phyloP scores from a whole-genome alignment of 2,888 invertebrate species.

The Teleogryllus oceanicus region DNA sequence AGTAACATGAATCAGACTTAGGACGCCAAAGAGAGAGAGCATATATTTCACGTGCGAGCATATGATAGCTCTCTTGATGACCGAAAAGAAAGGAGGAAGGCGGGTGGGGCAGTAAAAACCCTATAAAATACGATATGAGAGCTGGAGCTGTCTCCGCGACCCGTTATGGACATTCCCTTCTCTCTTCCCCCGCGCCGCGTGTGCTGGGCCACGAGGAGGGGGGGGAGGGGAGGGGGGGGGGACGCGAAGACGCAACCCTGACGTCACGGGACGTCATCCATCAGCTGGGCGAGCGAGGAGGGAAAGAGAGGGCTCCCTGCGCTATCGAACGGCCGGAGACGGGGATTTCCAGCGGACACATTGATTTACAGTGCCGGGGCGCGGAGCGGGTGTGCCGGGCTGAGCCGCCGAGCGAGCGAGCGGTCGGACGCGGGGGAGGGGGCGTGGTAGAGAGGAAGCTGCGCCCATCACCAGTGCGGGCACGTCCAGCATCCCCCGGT shows the following conservation, averaged over 20 bases:
- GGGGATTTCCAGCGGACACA: not conserved
- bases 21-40: not conserved
- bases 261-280: constrained; percentile 18
- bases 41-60: constrained; percentile 11
- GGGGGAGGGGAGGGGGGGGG: not conserved
- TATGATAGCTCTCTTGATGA: not conserved
- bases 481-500: not conserved
- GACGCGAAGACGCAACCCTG: not conserved
- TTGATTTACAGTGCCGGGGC: not conserved
- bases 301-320: not conserved
- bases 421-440: not conserved
- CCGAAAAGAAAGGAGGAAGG: too few species aligned
- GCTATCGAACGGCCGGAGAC: not conserved
- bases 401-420: not conserved
- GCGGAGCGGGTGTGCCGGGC: not conserved
- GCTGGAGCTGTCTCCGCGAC: not conserved
- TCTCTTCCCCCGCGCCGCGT: not conserved
- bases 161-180: not conserved
- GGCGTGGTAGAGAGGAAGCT: not conserved
- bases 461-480: not conserved
- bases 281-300: not conserved
- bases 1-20: not conserved
- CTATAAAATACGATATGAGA: not conserved
- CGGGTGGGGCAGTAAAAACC: not conserved
- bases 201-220: not conserved